Evolutionary conservation across 30 jellyfish, hydroid and myxozoan genomes (phyloP), one percentile per base, ranked within the genome.

Genomic region (Chrysaora quinquecirrha): DNA sequence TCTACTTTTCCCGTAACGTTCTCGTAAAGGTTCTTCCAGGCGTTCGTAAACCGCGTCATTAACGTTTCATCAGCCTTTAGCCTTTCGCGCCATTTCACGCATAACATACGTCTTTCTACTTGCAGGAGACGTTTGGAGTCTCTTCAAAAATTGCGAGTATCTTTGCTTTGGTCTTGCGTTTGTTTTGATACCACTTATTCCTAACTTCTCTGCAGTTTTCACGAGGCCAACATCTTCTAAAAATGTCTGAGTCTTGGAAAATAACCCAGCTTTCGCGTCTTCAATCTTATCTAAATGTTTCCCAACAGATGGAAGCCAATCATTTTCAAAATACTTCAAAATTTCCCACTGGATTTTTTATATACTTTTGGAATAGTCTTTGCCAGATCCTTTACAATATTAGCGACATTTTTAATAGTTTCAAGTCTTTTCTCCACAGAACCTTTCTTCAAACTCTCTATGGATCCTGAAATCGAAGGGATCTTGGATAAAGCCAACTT

Each of bases 1-100:
- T 78, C 87, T 22, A 88, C 76, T 27, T 25, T 56, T 20, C 96
- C 96, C 10, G 81, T 82, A 4, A 88, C 80, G 0, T 73, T 61
- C n/a, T 48, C 67, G 43, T 75, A 88, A 9, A 72, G 48, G 9
- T 66, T 75, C 12, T 56, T 43, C 92, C 86, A 75, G 21, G 31
- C 49, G 9, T 27, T 9, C 1, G 79, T 48, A 0, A 84, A 27
- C 69, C 70, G 34, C 32, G 47, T 24, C n/a, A 73, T 49, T n/a
- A 71, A n/a, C 1, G 25, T 84, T 25, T 74, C 87, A 31, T 84
- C 95, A n/a, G 63, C 23, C 22, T n/a, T 31, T 38, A 30, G 85
- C 65, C 28, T 67, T 49, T 50, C 43, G 48, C 1, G 79, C 85
- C 35, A 82, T 70, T 14, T 34, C 47, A 12, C 43, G 30, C 29